phyloP scores from a whole-genome alignment of 1,140 invertebrate species.

The Neotoxoptera formosana region DNA sequence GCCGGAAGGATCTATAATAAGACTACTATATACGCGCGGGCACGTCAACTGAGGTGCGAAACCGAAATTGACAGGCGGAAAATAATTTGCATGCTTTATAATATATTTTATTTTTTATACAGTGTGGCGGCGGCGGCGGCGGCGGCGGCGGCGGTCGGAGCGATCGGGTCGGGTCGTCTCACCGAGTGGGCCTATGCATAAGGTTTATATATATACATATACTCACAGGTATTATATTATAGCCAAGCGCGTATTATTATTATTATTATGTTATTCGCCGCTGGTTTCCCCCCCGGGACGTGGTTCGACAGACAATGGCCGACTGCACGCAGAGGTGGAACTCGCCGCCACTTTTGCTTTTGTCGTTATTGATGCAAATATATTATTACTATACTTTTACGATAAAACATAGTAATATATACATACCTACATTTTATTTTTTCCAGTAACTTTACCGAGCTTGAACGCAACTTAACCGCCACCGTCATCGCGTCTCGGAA shows the following conservation, averaged over 20 bases:
- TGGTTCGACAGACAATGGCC: constrained; percentile 16
- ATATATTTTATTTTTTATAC: too few species aligned
- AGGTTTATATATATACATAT: not conserved
- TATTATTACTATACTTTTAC: not conserved
- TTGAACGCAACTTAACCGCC: not conserved
- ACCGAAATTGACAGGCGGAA: constrained; percentile 53
- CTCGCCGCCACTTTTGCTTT: not conserved
- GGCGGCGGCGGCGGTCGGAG: not conserved
- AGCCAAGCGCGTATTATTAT: not conserved
- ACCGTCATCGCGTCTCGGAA: not conserved
- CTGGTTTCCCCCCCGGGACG: not conserved
- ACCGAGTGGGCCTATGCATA: not conserved
- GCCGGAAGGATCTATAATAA: not conserved
- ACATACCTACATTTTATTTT: too few species aligned
- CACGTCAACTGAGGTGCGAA: constrained; percentile 21
- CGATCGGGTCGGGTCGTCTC: constrained; percentile 15
- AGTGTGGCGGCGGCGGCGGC: not conserved
- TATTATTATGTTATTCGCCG: not conserved
- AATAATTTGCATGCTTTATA: constrained; percentile 55
- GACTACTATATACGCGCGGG: not conserved
- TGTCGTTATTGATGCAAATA: constrained; percentile 3
- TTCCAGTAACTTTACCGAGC: not conserved
- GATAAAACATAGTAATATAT: not conserved
- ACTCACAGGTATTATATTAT: not conserved
- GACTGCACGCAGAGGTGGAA: not conserved